Evolutionary conservation across 92 coral and sea anemone species (phyloP), one percentile per base, ranked within the genome.

Genomic region (Muricea muricata): DNA sequence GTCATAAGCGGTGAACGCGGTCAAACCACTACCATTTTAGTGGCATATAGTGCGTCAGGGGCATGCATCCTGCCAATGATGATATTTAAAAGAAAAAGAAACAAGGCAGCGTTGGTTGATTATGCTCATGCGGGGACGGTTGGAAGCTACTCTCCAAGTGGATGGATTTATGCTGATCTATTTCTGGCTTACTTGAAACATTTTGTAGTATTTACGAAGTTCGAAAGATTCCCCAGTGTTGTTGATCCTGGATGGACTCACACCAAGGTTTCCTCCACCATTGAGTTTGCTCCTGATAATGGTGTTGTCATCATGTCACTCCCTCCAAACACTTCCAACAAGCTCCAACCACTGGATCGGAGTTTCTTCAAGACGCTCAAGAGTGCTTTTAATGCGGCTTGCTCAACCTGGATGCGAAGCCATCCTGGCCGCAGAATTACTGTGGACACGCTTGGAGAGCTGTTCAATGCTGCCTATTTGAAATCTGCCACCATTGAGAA

Each of bases 401-500:
- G 81, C 30, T 75, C 81, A 48, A 75, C 21, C 81, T 75, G 81
- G 81, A 15, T 75, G 26, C 35, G 81, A 23, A 75, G 35, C 21
- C 81, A 75, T 30, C 65, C 81, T 47, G 81, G 81, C 52, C 9
- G 81, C 65, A 75, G 63, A 75, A 75, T 75, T 12, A 46, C 66
- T n/a, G 81, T 75, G 4, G 67, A 75, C 81, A 75, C 48, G 26
- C 66, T 75, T 5, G 66, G 41, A 0, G 66, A 75, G 21, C 65
- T 75, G 17, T 75, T 75, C 41, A 75, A 75, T 30, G 21, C 81
- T 46, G 81, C 81, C 6, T 75, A 47, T 23, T 33, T 75, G 28
- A 75, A 75, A 30, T 65, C 81, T 47, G 81, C 81, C 63, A 75
- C 81, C 37, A 75, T 75, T 29, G 65, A 75, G 65, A 75, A 75